Base-by-base conservation (phyloP, 1,140 invertebrate genomes). In the Drosophila persimilis region DNA sequence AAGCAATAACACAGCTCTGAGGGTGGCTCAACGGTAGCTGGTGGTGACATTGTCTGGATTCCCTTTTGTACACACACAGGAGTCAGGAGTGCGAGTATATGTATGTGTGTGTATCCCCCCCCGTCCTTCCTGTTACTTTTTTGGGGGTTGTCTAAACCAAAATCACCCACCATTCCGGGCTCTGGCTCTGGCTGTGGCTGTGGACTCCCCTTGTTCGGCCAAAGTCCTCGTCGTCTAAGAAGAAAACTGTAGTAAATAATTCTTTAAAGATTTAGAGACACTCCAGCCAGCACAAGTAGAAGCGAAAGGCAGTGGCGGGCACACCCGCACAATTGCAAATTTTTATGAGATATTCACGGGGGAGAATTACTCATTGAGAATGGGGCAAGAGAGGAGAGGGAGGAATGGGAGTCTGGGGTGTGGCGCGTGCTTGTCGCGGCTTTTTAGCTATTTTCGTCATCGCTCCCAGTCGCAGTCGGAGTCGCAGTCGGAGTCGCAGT, bases 221-320 rank as follows among this genome's bases (percentile, higher is more conserved):
- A 39, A 39, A 39, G 35, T 39, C 11, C 11, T 39, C 64, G 52
- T 51, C 57, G 63, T 73, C 75, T 58, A 51, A 64, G 52, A 60
- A 56, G 74, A 73, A 69, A 80, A 85, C 51, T 84, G 81, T 85
- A 86, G 83, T 86, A 86, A 88, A 86, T 86, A 86, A 86, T 86
- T 86, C 81, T 86, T 86, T 86, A 86, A 86, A 86, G 81, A 86
- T 86, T 86, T 86, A 86, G 77, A 86, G 83, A 86, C 81, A 86
- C 81, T 66, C 62, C 61, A 47, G 51, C 29, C 13, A 22, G 5
- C 39, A 11, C 35, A 13, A 55, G 43, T 11, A 35, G 29, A 52
- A 20, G 26, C 57, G 69, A 52, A 48, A 64, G 73, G 63, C 63
- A 73, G 63, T 69, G 62, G 73, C 57, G 54, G 58, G 62, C 39